Evolutionary conservation across 2,888 invertebrate genomes (phyloP).

Genomic region (Leptopilina syphax): DNA sequence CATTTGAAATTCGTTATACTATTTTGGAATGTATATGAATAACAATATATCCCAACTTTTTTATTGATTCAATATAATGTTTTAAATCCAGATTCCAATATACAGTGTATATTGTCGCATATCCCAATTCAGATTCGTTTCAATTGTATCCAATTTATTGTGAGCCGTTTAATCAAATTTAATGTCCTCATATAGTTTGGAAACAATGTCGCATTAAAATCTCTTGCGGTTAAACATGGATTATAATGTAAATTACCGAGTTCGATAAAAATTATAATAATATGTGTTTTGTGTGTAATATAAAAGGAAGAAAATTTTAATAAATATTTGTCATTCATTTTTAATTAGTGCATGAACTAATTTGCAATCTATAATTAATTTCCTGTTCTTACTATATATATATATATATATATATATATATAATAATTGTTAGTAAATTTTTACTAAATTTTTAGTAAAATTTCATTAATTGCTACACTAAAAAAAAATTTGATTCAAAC

Average conservation of each 20-base stretch:
- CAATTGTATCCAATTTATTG: background rate
- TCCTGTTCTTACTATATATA: too few relatives aligned
- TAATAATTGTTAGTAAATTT: too few relatives aligned
- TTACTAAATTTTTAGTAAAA: too few relatives aligned
- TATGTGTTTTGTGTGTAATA: background rate
- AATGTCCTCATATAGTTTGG: too few relatives aligned
- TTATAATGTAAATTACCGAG: background rate
- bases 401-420: too few relatives aligned
- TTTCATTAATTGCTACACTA: too few relatives aligned
- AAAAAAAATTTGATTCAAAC: too few relatives aligned
- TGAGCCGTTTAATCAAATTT: slow-evolving; percentile 11
- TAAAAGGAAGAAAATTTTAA: background rate
- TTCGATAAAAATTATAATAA: background rate
- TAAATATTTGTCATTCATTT: too few relatives aligned
- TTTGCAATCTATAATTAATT: too few relatives aligned
- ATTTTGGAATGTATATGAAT: background rate
- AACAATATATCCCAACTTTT: background rate
- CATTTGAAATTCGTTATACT: background rate
- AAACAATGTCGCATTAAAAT: background rate
- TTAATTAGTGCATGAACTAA: too few relatives aligned
- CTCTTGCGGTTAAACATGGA: background rate
- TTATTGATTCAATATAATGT: background rate
- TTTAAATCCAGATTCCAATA: background rate
- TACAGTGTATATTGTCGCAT: background rate
- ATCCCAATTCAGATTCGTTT: background rate